These are phyloP conservation scores for Petrocephalus microphthalmus DNA, from an alignment of 2,113 vertebrate species.

Conservation along the genomic window DNA sequence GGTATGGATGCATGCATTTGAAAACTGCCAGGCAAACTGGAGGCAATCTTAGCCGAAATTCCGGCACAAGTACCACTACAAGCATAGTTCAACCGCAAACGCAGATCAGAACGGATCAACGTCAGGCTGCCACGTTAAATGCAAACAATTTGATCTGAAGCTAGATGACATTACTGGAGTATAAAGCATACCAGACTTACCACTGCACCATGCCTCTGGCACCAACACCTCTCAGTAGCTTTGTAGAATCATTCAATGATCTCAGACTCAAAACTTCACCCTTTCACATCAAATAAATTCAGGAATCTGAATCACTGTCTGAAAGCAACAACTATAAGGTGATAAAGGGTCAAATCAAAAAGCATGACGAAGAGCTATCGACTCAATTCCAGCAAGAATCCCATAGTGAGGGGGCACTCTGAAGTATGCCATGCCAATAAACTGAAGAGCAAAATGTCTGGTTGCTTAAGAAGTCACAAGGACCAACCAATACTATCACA, in stretches of 20 bases:
- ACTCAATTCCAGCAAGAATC: slow-evolving; percentile 72
- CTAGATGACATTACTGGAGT: neutral
- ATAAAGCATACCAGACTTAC: neutral
- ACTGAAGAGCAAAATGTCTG: slow-evolving; percentile 46
- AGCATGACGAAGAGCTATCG: slow-evolving; percentile 37
- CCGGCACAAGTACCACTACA: neutral
- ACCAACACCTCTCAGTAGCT: neutral
- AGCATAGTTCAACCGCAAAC: neutral
- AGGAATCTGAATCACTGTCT: neutral
- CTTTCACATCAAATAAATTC: neutral
- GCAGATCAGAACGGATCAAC: neutral
- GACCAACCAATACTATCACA: neutral
- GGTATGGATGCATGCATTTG: neutral
- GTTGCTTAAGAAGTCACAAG: slow-evolving; percentile 23
- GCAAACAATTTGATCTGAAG: neutral
- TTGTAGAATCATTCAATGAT: neutral
- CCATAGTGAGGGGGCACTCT: slow-evolving; percentile 44
- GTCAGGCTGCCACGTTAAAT: neutral
- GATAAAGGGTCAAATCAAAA: neutral
- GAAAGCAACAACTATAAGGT: neutral
- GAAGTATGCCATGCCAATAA: slow-evolving; percentile 50
- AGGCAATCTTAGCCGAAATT: neutral
- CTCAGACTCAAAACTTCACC: neutral
- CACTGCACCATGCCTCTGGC: neutral
- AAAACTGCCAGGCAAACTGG: neutral